A percentile compares a stretch with the other conserved stretches of the same genome.
phyloP scores from a whole-genome alignment of 2,797 vertebrate genomes.

The Lepus oiostolus region DNA sequence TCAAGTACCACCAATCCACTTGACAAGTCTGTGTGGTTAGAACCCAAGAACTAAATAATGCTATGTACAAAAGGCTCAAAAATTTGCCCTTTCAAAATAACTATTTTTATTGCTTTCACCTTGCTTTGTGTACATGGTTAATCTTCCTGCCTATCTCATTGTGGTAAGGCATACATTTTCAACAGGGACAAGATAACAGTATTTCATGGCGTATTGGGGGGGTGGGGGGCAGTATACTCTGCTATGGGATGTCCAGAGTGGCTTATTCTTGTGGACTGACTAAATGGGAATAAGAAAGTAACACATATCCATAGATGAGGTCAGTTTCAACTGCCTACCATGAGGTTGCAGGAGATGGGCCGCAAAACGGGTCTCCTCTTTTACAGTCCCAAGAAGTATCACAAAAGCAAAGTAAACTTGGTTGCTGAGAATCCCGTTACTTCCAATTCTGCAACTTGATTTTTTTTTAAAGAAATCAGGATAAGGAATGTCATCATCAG shows the following conservation, averaged over 20 bases:
- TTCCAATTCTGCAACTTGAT: neutral
- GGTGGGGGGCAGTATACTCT: neutral
- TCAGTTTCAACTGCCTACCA: conserved; percentile 3
- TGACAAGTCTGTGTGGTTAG: neutral
- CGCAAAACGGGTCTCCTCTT: neutral
- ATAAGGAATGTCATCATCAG: neutral
- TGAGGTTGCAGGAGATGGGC: neutral
- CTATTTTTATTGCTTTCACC: neutral
- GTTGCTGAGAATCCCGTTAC: neutral
- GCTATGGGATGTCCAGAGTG: neutral
- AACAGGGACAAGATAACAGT: neutral
- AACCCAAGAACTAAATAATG: neutral
- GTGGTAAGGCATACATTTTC: conserved; percentile 3
- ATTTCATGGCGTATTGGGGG: neutral
- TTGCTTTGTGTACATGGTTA: conserved; percentile 16
- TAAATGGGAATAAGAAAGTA: conserved; percentile 1
- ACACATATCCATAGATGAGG: neutral
- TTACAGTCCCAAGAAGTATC: conserved; percentile 34
- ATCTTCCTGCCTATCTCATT: conserved; percentile 37
- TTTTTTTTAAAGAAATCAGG: neutral
- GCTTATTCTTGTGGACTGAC: neutral
- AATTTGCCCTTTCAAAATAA: neutral
- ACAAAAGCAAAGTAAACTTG: conserved; percentile 7
- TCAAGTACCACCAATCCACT: neutral
- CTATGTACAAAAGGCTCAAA: neutral